Evolutionary conservation across 2,113 vertebrate species (phyloP).

Genomic region (Ailuropoda melanoleuca): DNA sequence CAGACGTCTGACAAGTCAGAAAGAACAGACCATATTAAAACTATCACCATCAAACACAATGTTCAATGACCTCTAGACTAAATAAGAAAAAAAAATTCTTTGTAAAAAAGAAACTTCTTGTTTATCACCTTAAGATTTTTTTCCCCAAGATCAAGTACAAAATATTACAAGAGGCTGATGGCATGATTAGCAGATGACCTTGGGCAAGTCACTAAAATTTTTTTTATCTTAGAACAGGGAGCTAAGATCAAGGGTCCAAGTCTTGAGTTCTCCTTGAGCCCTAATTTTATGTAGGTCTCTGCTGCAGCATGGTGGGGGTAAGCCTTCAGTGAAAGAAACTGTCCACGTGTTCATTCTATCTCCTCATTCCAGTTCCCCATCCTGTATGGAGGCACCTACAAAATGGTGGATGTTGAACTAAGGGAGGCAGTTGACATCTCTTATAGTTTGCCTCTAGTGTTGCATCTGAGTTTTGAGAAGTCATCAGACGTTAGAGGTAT

Average conservation of each 20-base stretch:
- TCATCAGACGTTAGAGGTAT: neutral
- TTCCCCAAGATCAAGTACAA: neutral
- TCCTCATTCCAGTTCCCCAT: neutral
- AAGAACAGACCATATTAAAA: slow-evolving; percentile 19
- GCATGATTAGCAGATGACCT: neutral
- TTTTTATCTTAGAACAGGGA: neutral
- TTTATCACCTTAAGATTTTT: neutral
- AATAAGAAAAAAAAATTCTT: slow-evolving; percentile 20
- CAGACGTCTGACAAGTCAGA: slow-evolving; percentile 2
- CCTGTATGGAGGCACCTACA: neutral
- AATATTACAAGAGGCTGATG: neutral
- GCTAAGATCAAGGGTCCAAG: neutral
- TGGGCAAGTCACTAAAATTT: slow-evolving; percentile 24
- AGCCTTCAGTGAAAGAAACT: neutral
- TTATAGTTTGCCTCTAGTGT: neutral
- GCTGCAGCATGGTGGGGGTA: neutral
- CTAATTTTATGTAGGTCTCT: neutral
- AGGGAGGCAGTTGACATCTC: neutral
- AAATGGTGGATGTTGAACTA: neutral
- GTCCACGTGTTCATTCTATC: neutral
- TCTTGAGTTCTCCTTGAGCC: neutral
- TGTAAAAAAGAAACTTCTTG: neutral
- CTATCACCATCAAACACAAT: neutral
- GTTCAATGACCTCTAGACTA: neutral
- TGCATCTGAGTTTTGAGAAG: neutral